Base-by-base conservation (phyloP, 2,113 vertebrate species). In the Oreamnos americanus region DNA sequence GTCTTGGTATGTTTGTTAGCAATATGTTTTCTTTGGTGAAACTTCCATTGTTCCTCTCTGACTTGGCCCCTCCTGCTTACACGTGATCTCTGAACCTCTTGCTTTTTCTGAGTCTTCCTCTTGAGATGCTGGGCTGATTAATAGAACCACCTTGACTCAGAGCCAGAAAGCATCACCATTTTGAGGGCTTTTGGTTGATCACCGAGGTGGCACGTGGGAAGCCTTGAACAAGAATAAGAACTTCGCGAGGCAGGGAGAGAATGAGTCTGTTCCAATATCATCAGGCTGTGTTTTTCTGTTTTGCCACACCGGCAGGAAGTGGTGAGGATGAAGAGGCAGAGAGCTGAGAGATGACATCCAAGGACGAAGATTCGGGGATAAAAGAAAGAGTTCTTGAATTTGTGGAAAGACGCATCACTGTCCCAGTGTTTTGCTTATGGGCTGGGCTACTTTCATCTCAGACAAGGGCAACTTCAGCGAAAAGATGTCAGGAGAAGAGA, bases 181-280 rank as follows among this genome's bases (percentile, higher is more conserved):
- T 96, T 76, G 81, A 91, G 67, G 26, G 11, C 33, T 94, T 53
- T 74, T 94, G n/a, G 14, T 58, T 98, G 25, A 87, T 95, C 26
- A 60, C 57, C 0, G 12, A 55, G 26, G 45, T 87, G 60, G 30
- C 43, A 90, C 87, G n/a, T 96, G 33, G 13, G 30, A 96, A 96
- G 67, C 11, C 45, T 84, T 64, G 25, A 81, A 14, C 19, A 92
- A 97, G 57, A 74, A 53, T 21, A 21, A 33, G 79, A 86, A 25
- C 21, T 95, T 26, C 25, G 25, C 2, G 39, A 55, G 33, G 21
- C 15, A 28, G n/a, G 33, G 51, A 67, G 26, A 30, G 36, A 64
- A 74, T 47, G 23, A 57, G 26, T 39, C 26, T 93, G 17, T 71
- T 92, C 21, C 79, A 13, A 26, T 45, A 79, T 39, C 60, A 74